Conservation (phyloP, 2,113 vertebrate genomes). For the Halcyon malimbica region DNA sequence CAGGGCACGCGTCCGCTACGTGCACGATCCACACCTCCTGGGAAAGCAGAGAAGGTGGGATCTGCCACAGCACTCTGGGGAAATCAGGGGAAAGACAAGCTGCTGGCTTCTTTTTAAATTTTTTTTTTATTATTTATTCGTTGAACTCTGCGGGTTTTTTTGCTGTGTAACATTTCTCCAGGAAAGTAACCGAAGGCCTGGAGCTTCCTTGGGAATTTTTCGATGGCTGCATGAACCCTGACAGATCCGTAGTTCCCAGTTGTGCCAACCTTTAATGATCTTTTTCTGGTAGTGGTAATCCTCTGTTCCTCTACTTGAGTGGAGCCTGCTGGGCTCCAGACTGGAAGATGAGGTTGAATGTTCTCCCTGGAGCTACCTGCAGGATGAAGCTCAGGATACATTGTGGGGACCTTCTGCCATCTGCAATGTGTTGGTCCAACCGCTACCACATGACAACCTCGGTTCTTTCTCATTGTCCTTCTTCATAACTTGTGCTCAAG, state of each 20-base stretch:
- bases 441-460: background rate
- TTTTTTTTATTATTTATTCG: too few species aligned
- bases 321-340: background rate
- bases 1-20: background rate
- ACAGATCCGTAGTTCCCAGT: background rate
- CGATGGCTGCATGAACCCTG: background rate
- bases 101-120: background rate
- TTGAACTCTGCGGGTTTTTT: background rate
- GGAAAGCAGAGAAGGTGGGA: background rate
- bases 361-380: too few species aligned
- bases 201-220: background rate
- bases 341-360: background rate
- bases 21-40: background rate
- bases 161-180: background rate
- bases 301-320: background rate
- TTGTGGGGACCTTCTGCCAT: background rate
- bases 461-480: background rate
- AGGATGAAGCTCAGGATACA: too few species aligned
- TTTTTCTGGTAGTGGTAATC: background rate
- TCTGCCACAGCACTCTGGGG: background rate
- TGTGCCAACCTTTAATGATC: background rate
- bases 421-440: rapidly evolving
- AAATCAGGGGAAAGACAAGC: background rate
- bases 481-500: background rate
- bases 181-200: background rate